Evolutionary conservation across 2,113 vertebrate species (phyloP), one percentile per base, ranked within the genome.

Genomic region (Cavia porcellus): DNA sequence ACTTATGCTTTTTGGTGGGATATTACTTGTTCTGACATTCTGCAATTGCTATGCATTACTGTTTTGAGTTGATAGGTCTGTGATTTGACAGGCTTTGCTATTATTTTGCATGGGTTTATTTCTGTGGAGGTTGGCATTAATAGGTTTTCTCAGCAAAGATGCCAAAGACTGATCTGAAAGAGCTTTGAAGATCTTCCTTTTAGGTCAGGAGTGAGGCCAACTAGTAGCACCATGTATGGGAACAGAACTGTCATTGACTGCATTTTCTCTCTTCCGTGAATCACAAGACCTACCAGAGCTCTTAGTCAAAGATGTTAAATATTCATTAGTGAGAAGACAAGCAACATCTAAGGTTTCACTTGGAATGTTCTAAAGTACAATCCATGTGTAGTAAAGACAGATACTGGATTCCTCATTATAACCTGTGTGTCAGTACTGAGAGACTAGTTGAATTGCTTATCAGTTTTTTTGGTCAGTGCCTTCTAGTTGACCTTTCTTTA

Each of bases 201-300:
- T 95, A 80, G 88, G 96, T 97, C 90, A 97, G 94, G 89, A 96
- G 82, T 92, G 95, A 97, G 95, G 96, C 90, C 96, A 97, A 79
- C 94, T 79, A 86, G 88, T 82, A 96, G 74, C 64, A 88, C 94
- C 17, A 20, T 52, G 13, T 9, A 15, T 38, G n/a, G 24, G 14
- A 92, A 22, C 20, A 74, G 83, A 52, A 64, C 2, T n/a, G 17
- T 28, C 55, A 79, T 4, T 15, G 22, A 30, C 30, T 1, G 1
- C 5, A 1, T 57, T 81, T 38, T n/a, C 55, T 22, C 24, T 82
- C 13, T 6, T 74, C 83, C 61, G 5, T 50, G 61, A 12, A 28
- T 87, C 85, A 55, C 20, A 42, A 15, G 50, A 62, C 70, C 14
- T n/a, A 45, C 57, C 24, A 89, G 89, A 90, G 62, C n/a, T 64